Base-by-base conservation (phyloP, 2,888 invertebrate species). In the Drosophila multiciliata region DNA sequence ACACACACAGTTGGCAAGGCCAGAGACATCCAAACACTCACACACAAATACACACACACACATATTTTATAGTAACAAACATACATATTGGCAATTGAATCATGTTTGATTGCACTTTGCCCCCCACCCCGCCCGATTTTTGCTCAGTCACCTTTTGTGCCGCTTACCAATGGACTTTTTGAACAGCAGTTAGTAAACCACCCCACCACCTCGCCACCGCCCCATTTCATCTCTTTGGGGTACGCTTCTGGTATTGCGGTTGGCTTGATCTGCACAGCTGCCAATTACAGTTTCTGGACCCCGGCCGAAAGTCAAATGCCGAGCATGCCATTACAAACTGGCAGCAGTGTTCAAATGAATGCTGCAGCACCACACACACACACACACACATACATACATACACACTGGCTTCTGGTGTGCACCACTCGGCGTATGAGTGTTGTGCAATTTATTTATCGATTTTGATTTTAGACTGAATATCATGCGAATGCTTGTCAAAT, bases 41-140 rank as follows among this genome's bases (percentile, higher is more conserved):
- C 49, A 54, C n/a, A 26, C 26, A 29, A 11, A 20, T 5, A 33
- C 52, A 33, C 32, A 29, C 36, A 50, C 23, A 40, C 11, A 50
- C 17, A 58, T 53, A 59, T 70, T 69, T 74, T 66, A 79, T 70
- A 35, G 68, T 42, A 75, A 66, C 65, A 66, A 74, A 71, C 78
- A 79, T 67, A 70, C 55, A 54, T 71, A 62, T 67, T 85, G 89
- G 83, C 89, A 85, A 89, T 89, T 89, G 85, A 89, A 89, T 87
- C 89, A 85, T 75, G 85, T 78, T 87, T 66, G 58, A 42, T 55
- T 75, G 62, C 63, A 50, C 40, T 58, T 15, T 48, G 33, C 33
- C 42, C 9, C 40, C 6, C 3, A 1, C 20, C 8, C 50, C 40
- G 12, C 15, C 23, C n/a, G 5, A 8, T 20, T 42, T 23, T 38